Evolutionary conservation across 2,113 vertebrate species (phyloP), one percentile per base, ranked within the genome.

Genomic region (Axis porcinus): DNA sequence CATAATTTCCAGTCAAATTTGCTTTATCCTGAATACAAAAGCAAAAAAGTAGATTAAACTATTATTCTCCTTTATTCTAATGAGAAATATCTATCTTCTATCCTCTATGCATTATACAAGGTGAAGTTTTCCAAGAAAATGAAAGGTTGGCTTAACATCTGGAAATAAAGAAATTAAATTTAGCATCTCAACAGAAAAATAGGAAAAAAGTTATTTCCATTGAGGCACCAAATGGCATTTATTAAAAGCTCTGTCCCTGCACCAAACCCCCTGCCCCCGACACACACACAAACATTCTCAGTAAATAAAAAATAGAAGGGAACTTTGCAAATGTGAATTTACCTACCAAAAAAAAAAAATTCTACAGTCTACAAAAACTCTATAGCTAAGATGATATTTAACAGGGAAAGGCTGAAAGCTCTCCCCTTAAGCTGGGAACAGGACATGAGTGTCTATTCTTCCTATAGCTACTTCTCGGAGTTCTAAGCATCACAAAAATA

Each of bases 191-290:
- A 85, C 2, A 91, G 16, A 55, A 43, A 45, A 17, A 79, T 52
- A 93, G 57, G 19, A 13, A 57, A 70, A 70, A 40, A 40, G 2
- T 19, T 70, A 40, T 40, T 40, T 23, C n/a, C 4, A 23, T 40
- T 40, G 19, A 70, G 67, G 5, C n/a, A 70, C 25, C n/a, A 43
- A 85, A 57, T 14, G 27, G 2, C 9, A 40, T 70, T 45, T 45
- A 62, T 52, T 50, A 74, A 67, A 54, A 79, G 78, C 19, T 15
- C 7, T 13, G 21, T 25, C 43, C 25, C n/a, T 28, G 17, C n/a
- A 36, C n/a, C 64, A 36, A 36, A 21, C 0, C 17, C 4, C n/a
- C n/a, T 0, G 4, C 67, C n/a, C 17, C 9, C 4, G 5, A 47
- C 17, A n/a, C 28, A 93, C 6, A 74, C 8, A 74, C 62, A 27